Conservation (phyloP, 2,888 invertebrate genomes). For the Isotomurus palustris region DNA sequence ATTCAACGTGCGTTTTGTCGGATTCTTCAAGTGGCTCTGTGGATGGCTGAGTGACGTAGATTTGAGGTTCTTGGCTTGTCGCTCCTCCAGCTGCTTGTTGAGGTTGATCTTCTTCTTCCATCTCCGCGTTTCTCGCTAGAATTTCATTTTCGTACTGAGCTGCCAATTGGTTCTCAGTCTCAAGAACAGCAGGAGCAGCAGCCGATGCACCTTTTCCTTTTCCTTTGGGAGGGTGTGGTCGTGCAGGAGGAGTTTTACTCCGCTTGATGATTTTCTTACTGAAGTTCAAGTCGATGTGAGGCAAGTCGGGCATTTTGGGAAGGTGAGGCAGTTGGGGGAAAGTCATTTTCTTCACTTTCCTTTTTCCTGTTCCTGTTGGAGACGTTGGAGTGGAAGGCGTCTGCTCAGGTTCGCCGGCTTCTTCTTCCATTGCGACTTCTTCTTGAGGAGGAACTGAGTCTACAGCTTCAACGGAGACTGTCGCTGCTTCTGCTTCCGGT, state of each 20-base stretch:
- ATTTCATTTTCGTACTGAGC: conserved; percentile 28
- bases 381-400: conserved; percentile 2
- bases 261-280: conserved; percentile 48
- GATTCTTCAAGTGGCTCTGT: conserved; percentile 17
- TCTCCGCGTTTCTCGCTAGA: neutral
- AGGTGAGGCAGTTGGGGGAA: conserved; percentile 14
- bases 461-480: neutral
- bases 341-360: conserved; percentile 1
- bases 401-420: conserved; percentile 13
- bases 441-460: neutral
- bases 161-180: conserved; percentile 38
- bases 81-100: conserved; percentile 41
- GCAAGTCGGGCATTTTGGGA: conserved; percentile 14
- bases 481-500: too few relatives aligned
- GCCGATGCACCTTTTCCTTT: neutral
- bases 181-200: neutral
- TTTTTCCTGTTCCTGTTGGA: conserved; percentile 16
- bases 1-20: neutral
- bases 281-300: conserved; percentile 31
- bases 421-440: conserved; percentile 14
- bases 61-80: conserved; percentile 35
- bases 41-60: conserved; percentile 33
- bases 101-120: conserved; percentile 1
- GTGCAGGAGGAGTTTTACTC: conserved; percentile 54
- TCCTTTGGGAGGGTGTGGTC: conserved; percentile 56